Evolutionary conservation across 2,797 vertebrate species (phyloP).

Genomic region (Cynodonichthys magdalenae): DNA sequence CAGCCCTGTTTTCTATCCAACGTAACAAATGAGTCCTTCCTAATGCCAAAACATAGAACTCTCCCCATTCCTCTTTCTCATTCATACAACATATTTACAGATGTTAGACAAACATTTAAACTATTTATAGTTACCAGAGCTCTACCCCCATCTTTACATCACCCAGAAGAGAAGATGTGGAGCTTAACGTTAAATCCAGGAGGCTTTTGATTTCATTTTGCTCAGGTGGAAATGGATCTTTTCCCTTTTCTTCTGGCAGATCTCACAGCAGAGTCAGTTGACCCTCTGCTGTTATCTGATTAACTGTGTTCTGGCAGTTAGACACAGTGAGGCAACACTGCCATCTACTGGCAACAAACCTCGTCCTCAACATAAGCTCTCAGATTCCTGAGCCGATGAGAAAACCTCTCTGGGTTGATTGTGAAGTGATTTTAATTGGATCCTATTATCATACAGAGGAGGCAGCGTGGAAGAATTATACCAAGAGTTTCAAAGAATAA

Average conservation of each 20-base stretch:
- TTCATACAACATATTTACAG: slow-evolving; percentile 5
- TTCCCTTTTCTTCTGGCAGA: slow-evolving; percentile 72
- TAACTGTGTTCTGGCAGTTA: slow-evolving; percentile 39
- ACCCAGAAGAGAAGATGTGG: slow-evolving; percentile 51
- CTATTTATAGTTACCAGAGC: slow-evolving; percentile 22
- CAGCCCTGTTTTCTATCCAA: slow-evolving; percentile 35
- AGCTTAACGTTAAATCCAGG: slow-evolving; percentile 69
- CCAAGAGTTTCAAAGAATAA: slow-evolving; percentile 12
- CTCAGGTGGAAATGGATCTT: slow-evolving; percentile 71
- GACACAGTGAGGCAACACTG: slow-evolving; percentile 59
- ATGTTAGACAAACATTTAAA: too few relatives aligned
- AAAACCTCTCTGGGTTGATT: slow-evolving; percentile 36
- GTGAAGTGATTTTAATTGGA: slow-evolving; percentile 50
- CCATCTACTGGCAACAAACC: slow-evolving; percentile 71
- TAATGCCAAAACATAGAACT: background rate
- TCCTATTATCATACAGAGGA: slow-evolving; percentile 40
- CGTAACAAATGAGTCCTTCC: slow-evolving; percentile 11
- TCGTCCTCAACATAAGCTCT: too few relatives aligned
- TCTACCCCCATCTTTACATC: slow-evolving; percentile 55
- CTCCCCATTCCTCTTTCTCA: too few relatives aligned
- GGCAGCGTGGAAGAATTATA: slow-evolving; percentile 28
- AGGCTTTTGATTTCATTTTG: slow-evolving; percentile 80
- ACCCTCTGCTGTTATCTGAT: slow-evolving; percentile 69
- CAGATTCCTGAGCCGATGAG: background rate
- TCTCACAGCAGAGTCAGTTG: slow-evolving; percentile 66